These are phyloP conservation scores for Cyclophora punctaria DNA, from an alignment of 2,888 invertebrate species.

Conservation along the genomic window DNA sequence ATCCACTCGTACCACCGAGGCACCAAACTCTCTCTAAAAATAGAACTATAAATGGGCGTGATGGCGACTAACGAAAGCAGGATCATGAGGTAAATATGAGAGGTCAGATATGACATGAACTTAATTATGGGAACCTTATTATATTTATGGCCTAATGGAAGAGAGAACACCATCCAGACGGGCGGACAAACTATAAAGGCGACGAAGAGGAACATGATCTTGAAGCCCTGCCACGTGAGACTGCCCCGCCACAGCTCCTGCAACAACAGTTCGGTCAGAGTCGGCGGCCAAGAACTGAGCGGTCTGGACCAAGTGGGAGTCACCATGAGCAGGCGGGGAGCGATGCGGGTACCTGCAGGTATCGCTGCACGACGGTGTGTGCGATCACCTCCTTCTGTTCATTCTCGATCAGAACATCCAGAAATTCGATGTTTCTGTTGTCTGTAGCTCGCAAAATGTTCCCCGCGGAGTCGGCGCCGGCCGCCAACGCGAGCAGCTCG, in stretches of 20 bases:
- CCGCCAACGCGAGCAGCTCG: constrained; percentile 93
- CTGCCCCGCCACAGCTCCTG: constrained; percentile 99
- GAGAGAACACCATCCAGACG: constrained; percentile 95
- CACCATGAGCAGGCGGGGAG: too few relatives aligned
- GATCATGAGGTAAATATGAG: constrained; percentile 97
- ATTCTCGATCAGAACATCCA: constrained; percentile 97
- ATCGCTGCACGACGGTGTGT: constrained; percentile 97
- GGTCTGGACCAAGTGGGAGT: too few relatives aligned
- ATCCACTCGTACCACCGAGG: constrained; percentile 98
- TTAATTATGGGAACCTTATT: constrained; percentile 99
- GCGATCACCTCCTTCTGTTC: constrained; percentile 99
- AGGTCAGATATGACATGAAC: constrained; percentile 99
- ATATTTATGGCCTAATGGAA: constrained; percentile 95
- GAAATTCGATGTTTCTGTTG: constrained; percentile 92
- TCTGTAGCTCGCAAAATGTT: constrained; percentile 96
- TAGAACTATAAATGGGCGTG: constrained; percentile 87
- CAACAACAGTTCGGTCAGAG: constrained; percentile 27
- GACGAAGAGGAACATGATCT: constrained; percentile 93
- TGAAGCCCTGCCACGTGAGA: constrained; percentile 96
- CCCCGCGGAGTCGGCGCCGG: constrained; percentile 95
- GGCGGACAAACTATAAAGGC: constrained; percentile 95
- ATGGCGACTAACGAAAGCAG: constrained; percentile 93
- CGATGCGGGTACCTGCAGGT: constrained; percentile 80
- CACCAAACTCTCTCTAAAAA: constrained; percentile 84
- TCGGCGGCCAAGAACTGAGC: too few relatives aligned